A percentile compares a stretch with the other conserved stretches of the same genome.
Conservation (phyloP, 2,888 invertebrate genomes). For the Psylliodes chrysocephalus region DNA sequence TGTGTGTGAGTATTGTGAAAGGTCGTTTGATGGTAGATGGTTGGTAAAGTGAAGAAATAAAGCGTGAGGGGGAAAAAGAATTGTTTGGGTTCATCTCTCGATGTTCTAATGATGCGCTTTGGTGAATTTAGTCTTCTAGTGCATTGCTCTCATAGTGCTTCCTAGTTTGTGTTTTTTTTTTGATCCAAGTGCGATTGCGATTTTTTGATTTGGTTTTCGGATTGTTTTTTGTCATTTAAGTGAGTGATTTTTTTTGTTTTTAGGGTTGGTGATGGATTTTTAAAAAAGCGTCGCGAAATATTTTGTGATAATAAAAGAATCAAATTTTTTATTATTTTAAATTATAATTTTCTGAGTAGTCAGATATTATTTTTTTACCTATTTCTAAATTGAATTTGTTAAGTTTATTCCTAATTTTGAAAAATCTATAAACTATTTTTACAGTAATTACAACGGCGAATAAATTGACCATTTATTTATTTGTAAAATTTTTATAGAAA, state of each 20-base stretch:
- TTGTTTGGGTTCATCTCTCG: conserved; percentile 57
- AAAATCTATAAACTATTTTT: too few relatives aligned
- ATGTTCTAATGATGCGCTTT: conserved; percentile 55
- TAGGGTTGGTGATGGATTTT: neutral
- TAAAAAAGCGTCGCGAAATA: too few relatives aligned
- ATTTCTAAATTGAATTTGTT: too few relatives aligned
- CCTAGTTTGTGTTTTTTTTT: conserved; percentile 4
- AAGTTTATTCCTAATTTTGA: too few relatives aligned
- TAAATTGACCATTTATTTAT: too few relatives aligned
- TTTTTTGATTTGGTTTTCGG: neutral
- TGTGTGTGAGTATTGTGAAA: conserved; percentile 59
- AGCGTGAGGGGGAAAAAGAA: conserved; percentile 55
- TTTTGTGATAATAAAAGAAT: too few relatives aligned
- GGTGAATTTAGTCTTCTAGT: conserved; percentile 49
- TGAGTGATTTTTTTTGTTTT: neutral
- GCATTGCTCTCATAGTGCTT: conserved; percentile 28
- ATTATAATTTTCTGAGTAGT: too few relatives aligned
- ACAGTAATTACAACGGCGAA: too few relatives aligned
- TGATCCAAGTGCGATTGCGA: neutral
- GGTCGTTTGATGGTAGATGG: conserved; percentile 51
- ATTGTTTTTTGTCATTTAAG: neutral
- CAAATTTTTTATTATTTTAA: too few relatives aligned
- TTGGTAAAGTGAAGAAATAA: conserved; percentile 52
- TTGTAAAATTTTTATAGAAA: too few relatives aligned
- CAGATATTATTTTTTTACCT: too few relatives aligned